phyloP scores from a whole-genome alignment of 2,113 vertebrate genomes.

The Brachyhypopomus gauderio region DNA sequence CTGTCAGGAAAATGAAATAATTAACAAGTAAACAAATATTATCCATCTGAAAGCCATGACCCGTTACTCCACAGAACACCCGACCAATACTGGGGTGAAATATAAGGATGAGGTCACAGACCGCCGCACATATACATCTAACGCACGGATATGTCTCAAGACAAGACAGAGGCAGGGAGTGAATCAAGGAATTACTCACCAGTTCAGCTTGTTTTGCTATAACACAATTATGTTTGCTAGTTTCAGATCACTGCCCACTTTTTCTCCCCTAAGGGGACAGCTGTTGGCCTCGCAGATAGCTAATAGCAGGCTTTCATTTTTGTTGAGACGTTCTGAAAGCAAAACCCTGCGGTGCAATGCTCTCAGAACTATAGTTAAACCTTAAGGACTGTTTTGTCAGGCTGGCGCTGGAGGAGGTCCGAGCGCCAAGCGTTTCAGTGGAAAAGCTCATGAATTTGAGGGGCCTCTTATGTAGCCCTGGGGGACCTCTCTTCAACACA shows the following conservation, averaged over 20 bases:
- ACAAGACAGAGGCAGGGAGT: not conserved
- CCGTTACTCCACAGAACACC: not conserved
- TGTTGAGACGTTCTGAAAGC: constrained; percentile 16
- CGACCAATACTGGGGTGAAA: not conserved
- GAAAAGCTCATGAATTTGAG: constrained; percentile 32
- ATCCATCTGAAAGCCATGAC: too few relatives aligned
- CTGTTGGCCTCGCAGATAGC: not conserved
- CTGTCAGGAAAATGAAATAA: too few relatives aligned
- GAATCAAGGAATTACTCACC: not conserved
- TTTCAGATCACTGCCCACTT: constrained; percentile 63
- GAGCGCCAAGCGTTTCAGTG: not conserved
- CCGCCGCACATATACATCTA: too few relatives aligned
- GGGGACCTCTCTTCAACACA: constrained; percentile 40
- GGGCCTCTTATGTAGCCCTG: constrained; percentile 42
- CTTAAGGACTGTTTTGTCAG: constrained; percentile 42
- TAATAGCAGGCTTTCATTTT: constrained; percentile 14
- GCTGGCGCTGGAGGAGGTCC: constrained; percentile 11
- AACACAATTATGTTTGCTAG: constrained; percentile 67
- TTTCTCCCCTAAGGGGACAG: constrained; percentile 68
- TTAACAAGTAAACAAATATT: too few relatives aligned
- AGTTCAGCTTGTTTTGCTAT: constrained; percentile 21
- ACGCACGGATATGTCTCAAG: too few relatives aligned
- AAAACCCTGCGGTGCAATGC: constrained; percentile 16
- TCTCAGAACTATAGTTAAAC: constrained; percentile 35
- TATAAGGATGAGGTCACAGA: too few relatives aligned